These are phyloP conservation scores for Scaptomyza tumidula DNA, from an alignment of 2,888 invertebrate species.

Conservation along the genomic window DNA sequence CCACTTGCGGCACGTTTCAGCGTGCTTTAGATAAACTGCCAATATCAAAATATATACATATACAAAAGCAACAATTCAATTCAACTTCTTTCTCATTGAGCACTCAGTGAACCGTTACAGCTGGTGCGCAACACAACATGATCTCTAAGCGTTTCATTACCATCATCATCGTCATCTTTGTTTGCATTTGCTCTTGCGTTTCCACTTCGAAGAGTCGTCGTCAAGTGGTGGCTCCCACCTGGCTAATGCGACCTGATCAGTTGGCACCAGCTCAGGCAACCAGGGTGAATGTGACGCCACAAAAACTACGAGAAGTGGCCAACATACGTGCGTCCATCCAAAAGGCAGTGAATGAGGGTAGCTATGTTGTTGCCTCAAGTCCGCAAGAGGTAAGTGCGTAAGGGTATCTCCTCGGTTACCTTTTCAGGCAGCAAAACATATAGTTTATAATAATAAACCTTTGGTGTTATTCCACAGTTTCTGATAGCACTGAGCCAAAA, in stretches of 20 bases:
- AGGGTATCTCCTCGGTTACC: too few relatives aligned
- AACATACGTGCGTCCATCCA: constrained; percentile 68
- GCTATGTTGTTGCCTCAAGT: constrained; percentile 62
- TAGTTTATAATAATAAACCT: too few relatives aligned
- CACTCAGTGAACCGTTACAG: not conserved
- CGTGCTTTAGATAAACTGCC: constrained; percentile 29
- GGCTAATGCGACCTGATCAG: constrained; percentile 54
- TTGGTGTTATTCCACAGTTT: constrained; percentile 35
- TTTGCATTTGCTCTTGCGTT: not conserved
- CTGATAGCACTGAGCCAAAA: constrained; percentile 13
- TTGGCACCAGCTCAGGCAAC: constrained; percentile 7
- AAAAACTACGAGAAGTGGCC: constrained; percentile 68
- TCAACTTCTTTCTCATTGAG: constrained; percentile 1
- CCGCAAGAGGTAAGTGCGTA: constrained; percentile 67
- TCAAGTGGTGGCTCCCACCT: constrained; percentile 73
- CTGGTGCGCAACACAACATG: constrained; percentile 13
- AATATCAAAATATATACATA: constrained; percentile 30
- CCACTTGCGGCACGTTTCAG: constrained; percentile 26
- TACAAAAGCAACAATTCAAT: constrained; percentile 14
- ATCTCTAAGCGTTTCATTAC: constrained; percentile 1
- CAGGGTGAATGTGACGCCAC: constrained; percentile 60
- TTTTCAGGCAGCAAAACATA: too few relatives aligned
- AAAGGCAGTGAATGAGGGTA: constrained; percentile 67
- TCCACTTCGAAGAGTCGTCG: constrained; percentile 31
- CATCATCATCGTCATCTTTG: not conserved